phyloP scores from a whole-genome alignment of 1,140 invertebrate genomes.

The Pachypeltis micranthus region DNA sequence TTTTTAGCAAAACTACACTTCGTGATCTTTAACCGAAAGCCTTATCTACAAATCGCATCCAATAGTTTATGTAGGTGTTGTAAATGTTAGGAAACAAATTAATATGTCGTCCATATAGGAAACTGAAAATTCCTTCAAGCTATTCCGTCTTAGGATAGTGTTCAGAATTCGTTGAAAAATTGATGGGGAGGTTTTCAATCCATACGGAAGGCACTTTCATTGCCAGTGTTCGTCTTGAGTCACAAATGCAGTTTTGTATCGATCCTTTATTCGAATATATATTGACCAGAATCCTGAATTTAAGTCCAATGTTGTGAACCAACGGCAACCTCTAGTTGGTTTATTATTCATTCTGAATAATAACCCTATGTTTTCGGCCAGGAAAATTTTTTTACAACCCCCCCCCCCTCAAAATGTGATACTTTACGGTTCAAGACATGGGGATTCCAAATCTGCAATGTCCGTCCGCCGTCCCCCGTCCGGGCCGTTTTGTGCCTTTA shows the following conservation, averaged over 20 bases:
- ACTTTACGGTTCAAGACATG: too few species aligned
- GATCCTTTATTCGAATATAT: too few species aligned
- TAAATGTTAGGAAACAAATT: conserved; percentile 24
- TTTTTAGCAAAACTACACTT: conserved; percentile 30
- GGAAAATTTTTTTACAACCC: too few species aligned
- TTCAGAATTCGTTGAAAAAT: conserved; percentile 34
- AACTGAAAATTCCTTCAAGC: too few species aligned
- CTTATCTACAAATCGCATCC: conserved; percentile 26
- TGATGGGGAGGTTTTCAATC: conserved; percentile 33
- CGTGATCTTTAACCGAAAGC: too few species aligned
- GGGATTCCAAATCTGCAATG: too few species aligned
- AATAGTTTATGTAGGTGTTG: conserved; percentile 19
- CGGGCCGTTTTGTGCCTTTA: too few species aligned
- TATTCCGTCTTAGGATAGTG: conserved; percentile 35
- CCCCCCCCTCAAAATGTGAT: too few species aligned
- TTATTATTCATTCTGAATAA: too few species aligned
- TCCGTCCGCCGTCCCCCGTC: too few species aligned
- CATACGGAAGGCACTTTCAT: too few species aligned
- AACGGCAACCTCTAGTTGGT: conserved; percentile 20
- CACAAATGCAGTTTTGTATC: conserved; percentile 25
- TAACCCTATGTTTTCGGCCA: too few species aligned
- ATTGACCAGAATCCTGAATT: conserved; percentile 27
- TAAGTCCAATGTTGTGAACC: conserved; percentile 22
- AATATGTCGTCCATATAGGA: conserved; percentile 31
- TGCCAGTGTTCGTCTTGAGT: conserved; percentile 24